These are phyloP conservation scores for Pachyrhynchus sulphureomaculatus DNA, from an alignment of 1,140 invertebrate species.

Conservation along the genomic window DNA sequence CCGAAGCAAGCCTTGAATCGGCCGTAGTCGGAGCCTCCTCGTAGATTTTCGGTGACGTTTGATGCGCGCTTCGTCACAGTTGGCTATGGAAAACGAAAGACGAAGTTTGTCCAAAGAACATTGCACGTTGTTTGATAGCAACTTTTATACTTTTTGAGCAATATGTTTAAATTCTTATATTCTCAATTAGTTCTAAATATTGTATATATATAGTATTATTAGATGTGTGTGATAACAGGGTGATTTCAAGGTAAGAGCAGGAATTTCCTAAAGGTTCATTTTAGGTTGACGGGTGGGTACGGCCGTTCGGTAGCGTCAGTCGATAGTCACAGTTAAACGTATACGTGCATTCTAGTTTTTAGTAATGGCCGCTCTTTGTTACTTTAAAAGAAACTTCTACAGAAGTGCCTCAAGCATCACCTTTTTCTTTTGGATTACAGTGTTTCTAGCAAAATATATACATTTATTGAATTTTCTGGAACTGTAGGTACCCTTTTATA, in stretches of 20 bases:
- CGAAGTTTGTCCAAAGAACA: not conserved
- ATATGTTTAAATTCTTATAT: not conserved
- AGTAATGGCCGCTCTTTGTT: too few species aligned
- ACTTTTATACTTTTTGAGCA: not conserved
- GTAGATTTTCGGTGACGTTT: not conserved
- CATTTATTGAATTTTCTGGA: too few species aligned
- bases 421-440: too few species aligned
- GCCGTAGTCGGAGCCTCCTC: not conserved
- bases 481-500: too few species aligned
- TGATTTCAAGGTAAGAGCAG: not conserved
- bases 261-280: too few species aligned
- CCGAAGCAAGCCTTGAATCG: not conserved
- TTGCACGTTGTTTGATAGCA: not conserved
- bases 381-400: too few species aligned
- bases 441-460: too few species aligned
- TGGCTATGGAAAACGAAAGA: slow-evolving; percentile 10
- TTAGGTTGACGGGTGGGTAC: too few species aligned
- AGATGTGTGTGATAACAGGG: not conserved
- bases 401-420: too few species aligned
- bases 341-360: too few species aligned
- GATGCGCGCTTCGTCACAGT: not conserved
- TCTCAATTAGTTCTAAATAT: not conserved
- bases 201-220: not conserved
- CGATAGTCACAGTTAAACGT: too few species aligned
- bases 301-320: too few species aligned